phyloP scores from a whole-genome alignment of 2,797 vertebrate genomes.

The Vireo griseus region DNA sequence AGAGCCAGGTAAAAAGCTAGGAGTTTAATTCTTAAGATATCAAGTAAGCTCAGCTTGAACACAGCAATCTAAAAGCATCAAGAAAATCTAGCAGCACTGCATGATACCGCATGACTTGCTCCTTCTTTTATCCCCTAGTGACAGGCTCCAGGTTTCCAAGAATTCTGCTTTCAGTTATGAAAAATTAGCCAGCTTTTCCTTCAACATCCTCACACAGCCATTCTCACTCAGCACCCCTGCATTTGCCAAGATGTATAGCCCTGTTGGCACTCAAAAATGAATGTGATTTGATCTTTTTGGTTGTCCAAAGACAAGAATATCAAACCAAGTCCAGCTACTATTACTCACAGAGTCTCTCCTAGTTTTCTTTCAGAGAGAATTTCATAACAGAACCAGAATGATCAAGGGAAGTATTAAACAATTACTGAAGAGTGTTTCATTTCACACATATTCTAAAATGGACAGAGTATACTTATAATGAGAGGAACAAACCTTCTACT shows the following conservation, averaged over 20 bases:
- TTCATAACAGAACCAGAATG: not conserved
- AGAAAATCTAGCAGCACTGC: not conserved
- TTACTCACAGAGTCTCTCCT: not conserved
- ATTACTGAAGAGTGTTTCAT: not conserved
- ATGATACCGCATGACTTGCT: not conserved
- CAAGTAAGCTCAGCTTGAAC: not conserved
- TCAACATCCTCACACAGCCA: not conserved
- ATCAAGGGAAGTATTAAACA: not conserved
- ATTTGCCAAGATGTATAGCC: not conserved
- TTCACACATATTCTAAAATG: not conserved
- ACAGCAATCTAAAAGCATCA: not conserved
- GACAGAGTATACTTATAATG: not conserved
- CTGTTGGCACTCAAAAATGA: not conserved
- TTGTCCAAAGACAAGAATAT: not conserved
- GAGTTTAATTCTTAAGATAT: not conserved
- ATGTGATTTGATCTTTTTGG: not conserved
- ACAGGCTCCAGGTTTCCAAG: not conserved
- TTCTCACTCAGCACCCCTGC: not conserved
- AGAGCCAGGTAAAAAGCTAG: not conserved
- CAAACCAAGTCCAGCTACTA: not conserved
- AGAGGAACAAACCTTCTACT: slow-evolving; percentile 84
- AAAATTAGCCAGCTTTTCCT: not conserved
- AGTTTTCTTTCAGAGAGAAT: not conserved
- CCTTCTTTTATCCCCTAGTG: not conserved
- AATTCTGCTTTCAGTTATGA: not conserved